These are phyloP conservation scores for Pedetes capensis DNA, from an alignment of 2,113 vertebrate species.

Conservation along the genomic window DNA sequence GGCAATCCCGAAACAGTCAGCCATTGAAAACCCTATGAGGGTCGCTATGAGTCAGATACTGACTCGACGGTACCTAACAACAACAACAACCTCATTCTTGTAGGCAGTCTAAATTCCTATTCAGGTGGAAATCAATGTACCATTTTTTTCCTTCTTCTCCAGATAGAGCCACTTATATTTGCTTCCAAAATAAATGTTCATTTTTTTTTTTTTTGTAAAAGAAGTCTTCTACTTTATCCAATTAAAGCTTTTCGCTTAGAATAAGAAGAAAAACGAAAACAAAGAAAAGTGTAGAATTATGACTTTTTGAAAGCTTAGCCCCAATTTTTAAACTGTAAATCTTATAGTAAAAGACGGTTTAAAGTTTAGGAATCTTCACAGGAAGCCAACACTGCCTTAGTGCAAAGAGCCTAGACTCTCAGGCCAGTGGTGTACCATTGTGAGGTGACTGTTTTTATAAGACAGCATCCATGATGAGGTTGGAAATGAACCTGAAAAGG, in stretches of 20 bases:
- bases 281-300: background rate
- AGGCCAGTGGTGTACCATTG: background rate
- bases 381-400: background rate
- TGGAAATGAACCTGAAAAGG: constrained; percentile 85
- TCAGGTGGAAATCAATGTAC: constrained; percentile 13
- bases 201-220: background rate
- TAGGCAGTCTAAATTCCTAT: constrained; percentile 5
- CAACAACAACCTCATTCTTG: constrained; percentile 20
- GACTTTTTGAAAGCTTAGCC: constrained; percentile 18
- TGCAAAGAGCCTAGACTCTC: background rate
- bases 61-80: no score
- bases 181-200: constrained; percentile 51
- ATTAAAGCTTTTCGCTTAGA: background rate
- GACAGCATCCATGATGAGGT: constrained; percentile 88
- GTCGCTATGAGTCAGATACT: no score
- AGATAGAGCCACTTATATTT: background rate
- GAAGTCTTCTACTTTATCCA: constrained; percentile 9
- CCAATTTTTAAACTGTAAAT: background rate
- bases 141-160: background rate
- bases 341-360: background rate
- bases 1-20: no score
- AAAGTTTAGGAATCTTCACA: background rate
- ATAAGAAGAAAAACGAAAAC: background rate
- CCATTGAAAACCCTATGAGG: no score
- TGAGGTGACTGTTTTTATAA: constrained; percentile 82